Conservation (phyloP, 2,113 vertebrate species). For the Vidua macroura region DNA sequence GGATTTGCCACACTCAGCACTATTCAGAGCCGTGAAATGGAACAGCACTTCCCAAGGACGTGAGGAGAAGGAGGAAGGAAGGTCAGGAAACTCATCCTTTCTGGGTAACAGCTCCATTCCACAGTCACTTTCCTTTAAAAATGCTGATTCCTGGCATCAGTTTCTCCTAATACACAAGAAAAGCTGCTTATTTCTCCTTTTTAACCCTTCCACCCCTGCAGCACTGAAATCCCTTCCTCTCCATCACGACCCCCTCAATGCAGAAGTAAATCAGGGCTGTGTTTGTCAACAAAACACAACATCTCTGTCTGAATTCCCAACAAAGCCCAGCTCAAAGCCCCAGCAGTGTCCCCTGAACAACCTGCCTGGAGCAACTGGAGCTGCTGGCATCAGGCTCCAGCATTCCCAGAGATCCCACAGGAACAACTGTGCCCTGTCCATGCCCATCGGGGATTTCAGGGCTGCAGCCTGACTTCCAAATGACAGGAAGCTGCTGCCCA, state of each 20-base stretch:
- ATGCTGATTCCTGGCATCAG: background rate
- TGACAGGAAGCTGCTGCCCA: background rate
- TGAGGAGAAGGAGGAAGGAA: slow-evolving; percentile 33
- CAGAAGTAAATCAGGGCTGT: background rate
- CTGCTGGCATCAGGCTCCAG: background rate
- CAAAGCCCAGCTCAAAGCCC: background rate
- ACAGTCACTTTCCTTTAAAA: background rate
- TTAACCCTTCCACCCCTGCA: background rate
- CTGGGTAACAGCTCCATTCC: background rate
- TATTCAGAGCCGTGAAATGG: background rate
- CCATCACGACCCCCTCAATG: background rate
- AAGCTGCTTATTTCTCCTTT: background rate
- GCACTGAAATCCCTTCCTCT: background rate
- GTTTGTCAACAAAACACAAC: background rate
- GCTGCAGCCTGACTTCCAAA: background rate
- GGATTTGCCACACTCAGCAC: slow-evolving; percentile 53
- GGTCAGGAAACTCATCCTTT: slow-evolving; percentile 24
- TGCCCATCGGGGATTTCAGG: background rate
- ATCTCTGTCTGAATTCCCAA: background rate
- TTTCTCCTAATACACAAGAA: background rate
- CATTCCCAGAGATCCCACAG: background rate
- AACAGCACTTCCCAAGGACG: slow-evolving; percentile 27
- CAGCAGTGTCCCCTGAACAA: background rate
- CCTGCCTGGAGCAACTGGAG: background rate
- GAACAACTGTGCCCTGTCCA: background rate